Base-by-base conservation (phyloP, 1,140 invertebrate species). In the Drosophila sturtevanti region DNA sequence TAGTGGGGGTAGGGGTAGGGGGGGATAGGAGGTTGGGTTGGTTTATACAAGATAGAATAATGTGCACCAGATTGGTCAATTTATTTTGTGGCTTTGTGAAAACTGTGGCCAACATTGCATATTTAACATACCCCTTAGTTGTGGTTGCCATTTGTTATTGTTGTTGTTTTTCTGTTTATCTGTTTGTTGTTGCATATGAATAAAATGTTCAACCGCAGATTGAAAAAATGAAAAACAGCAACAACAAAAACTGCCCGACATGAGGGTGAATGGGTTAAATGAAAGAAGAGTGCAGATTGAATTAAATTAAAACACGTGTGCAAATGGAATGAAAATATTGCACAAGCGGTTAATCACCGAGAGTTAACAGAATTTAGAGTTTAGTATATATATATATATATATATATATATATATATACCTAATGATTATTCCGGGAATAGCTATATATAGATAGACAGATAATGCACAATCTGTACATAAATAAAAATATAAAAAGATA, bases 71-170 rank as follows among this genome's bases (percentile, higher is more conserved):
- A 41, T 73, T 61, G 73, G 59, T 77, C 72, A 68, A 76, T 76
- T 76, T 76, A 76, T 76, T 76, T 68, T 58, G 73, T 31, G 73
- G 73, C 24, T 77, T 67, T 69, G 51, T 48, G 16, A n/a, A 76
- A 76, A 76, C 72, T 77, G 51, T 70, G 64, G 64, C 73, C 62
- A 27, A 27, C 55, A 35, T 63, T 76, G 72, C 72, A 77, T 77
- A 70, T 76, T 76, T 77, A 76, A 74, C 71, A 27, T 35, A 41
- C 67, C 41, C 41, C 41, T 31, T 58, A 76, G 55, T 55, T 76
- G 72, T 14, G 69, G 31, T 61, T 16, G 41, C 41, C 18, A 10
- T 21, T 48, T 48, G 41, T n/a, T 48, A 16, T 48, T 9, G 41
- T 48, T 44, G 41, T 44, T 21, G 41, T 14, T 10, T 41, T 41